Evolutionary conservation across 2,113 vertebrate species (phyloP).

Genomic region (Prochilodus magdalenae): DNA sequence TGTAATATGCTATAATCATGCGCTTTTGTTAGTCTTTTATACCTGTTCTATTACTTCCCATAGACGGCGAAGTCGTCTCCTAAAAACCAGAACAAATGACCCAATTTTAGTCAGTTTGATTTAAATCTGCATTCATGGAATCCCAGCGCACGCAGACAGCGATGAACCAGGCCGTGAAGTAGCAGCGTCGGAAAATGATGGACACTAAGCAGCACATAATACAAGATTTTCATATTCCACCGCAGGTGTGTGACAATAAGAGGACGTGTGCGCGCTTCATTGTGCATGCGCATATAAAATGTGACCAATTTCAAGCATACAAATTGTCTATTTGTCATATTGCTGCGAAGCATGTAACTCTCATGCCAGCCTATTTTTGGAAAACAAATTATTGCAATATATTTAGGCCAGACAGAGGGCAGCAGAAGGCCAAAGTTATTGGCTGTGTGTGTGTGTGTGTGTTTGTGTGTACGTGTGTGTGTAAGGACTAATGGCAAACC

Average conservation of each 20-base stretch:
- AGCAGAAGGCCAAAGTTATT: slow-evolving; percentile 53
- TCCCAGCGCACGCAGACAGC: not conserved
- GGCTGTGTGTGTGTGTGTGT: slow-evolving; percentile 26
- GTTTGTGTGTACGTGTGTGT: slow-evolving; percentile 62
- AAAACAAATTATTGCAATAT: slow-evolving; percentile 52
- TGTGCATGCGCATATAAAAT: not conserved
- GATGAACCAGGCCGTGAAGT: not conserved
- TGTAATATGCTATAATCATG: not conserved
- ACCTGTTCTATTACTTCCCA: not conserved
- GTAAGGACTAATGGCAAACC: slow-evolving; percentile 73
- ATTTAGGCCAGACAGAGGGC: slow-evolving; percentile 69
- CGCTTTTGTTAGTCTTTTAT: too few relatives aligned
- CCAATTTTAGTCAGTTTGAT: not conserved
- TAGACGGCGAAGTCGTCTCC: not conserved
- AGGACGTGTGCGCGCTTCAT: not conserved
- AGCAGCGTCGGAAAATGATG: not conserved
- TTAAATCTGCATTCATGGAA: not conserved
- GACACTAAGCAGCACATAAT: not conserved
- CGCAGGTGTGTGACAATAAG: not conserved
- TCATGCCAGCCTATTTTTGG: not conserved
- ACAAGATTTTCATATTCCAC: not conserved
- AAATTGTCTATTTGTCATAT: slow-evolving; percentile 1
- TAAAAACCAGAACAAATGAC: not conserved
- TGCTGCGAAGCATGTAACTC: not conserved
- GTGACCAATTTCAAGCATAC: not conserved